Evolutionary conservation across 37 sponge, comb jelly and placozoan genomes (phyloP), one percentile per base, ranked within the genome.

Genomic region (Haliclona indistincta): DNA sequence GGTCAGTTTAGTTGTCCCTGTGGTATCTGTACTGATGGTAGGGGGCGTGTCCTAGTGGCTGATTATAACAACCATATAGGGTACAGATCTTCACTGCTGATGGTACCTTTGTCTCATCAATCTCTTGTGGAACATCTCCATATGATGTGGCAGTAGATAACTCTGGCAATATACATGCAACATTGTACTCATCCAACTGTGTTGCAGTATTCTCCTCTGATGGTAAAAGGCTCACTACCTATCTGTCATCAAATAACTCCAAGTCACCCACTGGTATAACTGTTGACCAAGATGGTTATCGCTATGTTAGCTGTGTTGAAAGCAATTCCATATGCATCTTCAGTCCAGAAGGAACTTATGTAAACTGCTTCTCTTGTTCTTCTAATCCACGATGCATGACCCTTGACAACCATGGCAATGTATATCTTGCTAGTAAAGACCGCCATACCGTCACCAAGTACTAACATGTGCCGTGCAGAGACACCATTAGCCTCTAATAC

Each of bases 61-160:
- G 85, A 84, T 8, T 52, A 63, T 49, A 34, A 39, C 43, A 84
- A 84, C 55, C 64, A 71, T 33, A 43, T n/a, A n/a, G 78, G 33
- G 49, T 84, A 42, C 63, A 63, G 52, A 64, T 84, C 6, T 84
- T 84, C 44, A 40, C 63, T 26, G 33, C 52, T 20, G 78, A 84
- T 63, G 85, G 72, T 10, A 41, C 53, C 26, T 77, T 70, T 62
- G 22, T 15, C 34, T 5, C 23, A 23, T 39, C 54, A 63, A 77
- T 84, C 39, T 39, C 43, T 29, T 56, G 72, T 39, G 54, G 68
- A 4, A 60, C 23, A 0, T 56, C 66, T 44, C 85, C 85, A 3
- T 77, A 77, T 77, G 85, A 77, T 11, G 26, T 84, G n/a, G 73
- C 85, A 23, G 71, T 84, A 49, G 85, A 70, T 39, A 38, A 51